Conservation (phyloP, 2,888 invertebrate genomes). For the Pardosa pseudoannulata region DNA sequence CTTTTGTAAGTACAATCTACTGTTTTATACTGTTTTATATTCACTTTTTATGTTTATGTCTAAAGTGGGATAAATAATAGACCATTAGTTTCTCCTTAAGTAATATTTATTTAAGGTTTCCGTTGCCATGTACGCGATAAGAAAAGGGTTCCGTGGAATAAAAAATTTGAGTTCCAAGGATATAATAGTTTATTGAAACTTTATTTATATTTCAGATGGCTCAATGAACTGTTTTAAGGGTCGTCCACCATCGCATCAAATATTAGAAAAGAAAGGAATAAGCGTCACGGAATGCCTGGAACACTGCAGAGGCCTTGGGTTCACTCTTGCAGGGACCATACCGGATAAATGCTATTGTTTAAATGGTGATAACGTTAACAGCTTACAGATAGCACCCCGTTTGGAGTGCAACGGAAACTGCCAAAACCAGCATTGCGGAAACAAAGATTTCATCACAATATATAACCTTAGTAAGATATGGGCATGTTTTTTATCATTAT, state of each 20-base stretch:
- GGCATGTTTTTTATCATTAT: too few relatives aligned
- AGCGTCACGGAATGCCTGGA: conserved; percentile 66
- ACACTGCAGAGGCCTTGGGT: conserved; percentile 61
- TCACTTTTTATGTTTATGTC: too few relatives aligned
- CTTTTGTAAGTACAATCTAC: too few relatives aligned
- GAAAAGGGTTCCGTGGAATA: too few relatives aligned
- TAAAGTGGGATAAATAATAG: too few relatives aligned
- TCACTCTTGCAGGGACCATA: conserved; percentile 36
- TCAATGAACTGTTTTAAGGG: conserved; percentile 70
- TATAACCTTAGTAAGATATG: conserved; percentile 69
- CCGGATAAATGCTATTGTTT: conserved; percentile 60
- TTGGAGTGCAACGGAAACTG: conserved; percentile 58
- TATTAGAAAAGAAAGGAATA: conserved; percentile 49
- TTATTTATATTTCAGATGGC: conserved; percentile 31
- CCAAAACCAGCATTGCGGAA: conserved; percentile 66
- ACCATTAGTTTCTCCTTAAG: too few relatives aligned
- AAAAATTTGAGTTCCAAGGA: too few relatives aligned
- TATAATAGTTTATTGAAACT: too few relatives aligned
- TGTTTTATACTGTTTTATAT: too few relatives aligned
- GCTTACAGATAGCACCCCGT: conserved; percentile 22
- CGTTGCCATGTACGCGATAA: too few relatives aligned
- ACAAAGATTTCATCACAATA: conserved; percentile 47
- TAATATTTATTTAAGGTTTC: too few relatives aligned
- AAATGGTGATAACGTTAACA: conserved; percentile 32
- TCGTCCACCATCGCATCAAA: conserved; percentile 39